Evolutionary conservation across 1,140 invertebrate species (phyloP).

Genomic region (Linepithema humile): DNA sequence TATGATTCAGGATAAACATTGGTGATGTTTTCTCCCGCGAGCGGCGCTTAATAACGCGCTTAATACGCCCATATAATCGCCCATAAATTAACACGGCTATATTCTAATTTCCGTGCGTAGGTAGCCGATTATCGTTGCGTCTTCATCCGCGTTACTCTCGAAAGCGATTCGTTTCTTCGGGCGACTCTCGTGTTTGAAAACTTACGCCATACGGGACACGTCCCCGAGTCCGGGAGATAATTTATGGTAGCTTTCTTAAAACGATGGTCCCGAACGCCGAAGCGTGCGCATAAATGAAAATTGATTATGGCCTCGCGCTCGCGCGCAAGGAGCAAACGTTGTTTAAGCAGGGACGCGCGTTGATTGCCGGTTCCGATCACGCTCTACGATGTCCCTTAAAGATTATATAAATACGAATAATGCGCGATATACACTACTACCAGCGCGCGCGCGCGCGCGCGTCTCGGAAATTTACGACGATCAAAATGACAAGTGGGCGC

Average conservation of each 20-base stretch:
- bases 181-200: constrained; percentile 8
- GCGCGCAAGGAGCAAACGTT: constrained; percentile 33
- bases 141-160: background rate
- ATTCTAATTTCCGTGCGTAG: constrained; percentile 78
- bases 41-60: constrained; percentile 67
- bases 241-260: constrained; percentile 70
- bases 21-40: background rate
- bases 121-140: constrained; percentile 71
- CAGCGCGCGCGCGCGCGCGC: too few relatives aligned
- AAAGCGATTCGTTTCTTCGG: constrained; percentile 22
- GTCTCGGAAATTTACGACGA: constrained; percentile 11
- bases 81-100: constrained; percentile 76
- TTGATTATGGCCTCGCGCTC: constrained; percentile 55
- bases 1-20: background rate
- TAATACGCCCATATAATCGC: constrained; percentile 67
- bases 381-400: constrained; percentile 24
- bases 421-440: background rate
- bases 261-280: constrained; percentile 60
- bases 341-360: constrained; percentile 48
- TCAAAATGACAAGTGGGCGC: constrained; percentile 35
- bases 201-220: constrained; percentile 56
- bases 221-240: constrained; percentile 50
- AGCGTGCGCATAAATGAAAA: constrained; percentile 66
- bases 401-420: constrained; percentile 61
- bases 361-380: constrained; percentile 49